Conservation (phyloP, 2,888 invertebrate species). For the Drosophila monieri region DNA sequence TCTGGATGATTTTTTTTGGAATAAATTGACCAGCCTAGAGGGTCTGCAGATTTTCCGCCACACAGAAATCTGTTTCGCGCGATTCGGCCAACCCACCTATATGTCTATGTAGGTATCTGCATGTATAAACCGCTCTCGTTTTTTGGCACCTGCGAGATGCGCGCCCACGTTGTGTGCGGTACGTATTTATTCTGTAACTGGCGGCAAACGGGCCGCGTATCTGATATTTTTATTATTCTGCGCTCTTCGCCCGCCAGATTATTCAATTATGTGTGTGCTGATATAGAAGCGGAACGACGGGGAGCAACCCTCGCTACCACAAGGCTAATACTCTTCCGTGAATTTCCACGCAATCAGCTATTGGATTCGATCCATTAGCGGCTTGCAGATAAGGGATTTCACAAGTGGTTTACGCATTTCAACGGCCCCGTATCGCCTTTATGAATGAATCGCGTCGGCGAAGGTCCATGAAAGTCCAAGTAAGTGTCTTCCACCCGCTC, state of each 20-base stretch:
- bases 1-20: background rate
- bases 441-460: conserved; percentile 60
- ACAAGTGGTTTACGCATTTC: conserved; percentile 51
- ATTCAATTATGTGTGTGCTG: conserved; percentile 51
- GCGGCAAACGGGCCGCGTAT: conserved; percentile 36
- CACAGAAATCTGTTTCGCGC: conserved; percentile 2
- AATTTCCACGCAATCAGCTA: conserved; percentile 26
- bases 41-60: background rate
- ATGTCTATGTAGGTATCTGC: conserved; percentile 6
- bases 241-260: conserved; percentile 42
- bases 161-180: conserved; percentile 40
- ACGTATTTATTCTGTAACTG: conserved; percentile 58
- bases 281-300: conserved; percentile 12
- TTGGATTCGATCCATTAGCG: conserved; percentile 10
- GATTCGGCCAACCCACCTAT: conserved; percentile 9
- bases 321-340: conserved; percentile 19
- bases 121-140: conserved; percentile 18
- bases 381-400: conserved; percentile 59
- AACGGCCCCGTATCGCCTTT: conserved; percentile 13
- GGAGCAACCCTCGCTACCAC: conserved; percentile 20
- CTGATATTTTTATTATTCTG: conserved; percentile 43
- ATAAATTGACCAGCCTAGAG: background rate
- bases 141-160: conserved; percentile 38
- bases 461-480: conserved; percentile 8
- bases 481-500: conserved; percentile 13